phyloP scores from a whole-genome alignment of 2,113 vertebrate species.

The Lasiurus cinereus region DNA sequence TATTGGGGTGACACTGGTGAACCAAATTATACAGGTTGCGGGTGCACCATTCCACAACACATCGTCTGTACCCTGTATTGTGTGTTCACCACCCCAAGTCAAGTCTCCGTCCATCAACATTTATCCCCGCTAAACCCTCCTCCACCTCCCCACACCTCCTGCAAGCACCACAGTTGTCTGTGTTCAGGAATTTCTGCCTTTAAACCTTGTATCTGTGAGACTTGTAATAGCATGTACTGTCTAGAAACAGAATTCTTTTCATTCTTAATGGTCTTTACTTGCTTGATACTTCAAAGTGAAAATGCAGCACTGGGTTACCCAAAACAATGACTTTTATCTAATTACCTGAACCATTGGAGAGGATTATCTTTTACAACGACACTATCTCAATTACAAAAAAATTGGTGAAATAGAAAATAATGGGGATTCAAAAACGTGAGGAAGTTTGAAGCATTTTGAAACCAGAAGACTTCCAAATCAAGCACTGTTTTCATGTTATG shows the following conservation, averaged over 20 bases:
- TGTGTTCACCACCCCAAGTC: background rate
- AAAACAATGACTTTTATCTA: conserved; percentile 19
- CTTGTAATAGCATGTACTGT: background rate
- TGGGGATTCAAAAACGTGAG: background rate
- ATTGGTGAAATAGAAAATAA: background rate
- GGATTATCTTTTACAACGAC: background rate
- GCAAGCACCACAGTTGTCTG: background rate
- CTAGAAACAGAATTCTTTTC: conserved; percentile 28
- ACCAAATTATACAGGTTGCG: background rate
- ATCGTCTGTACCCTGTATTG: background rate
- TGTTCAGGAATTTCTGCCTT: background rate
- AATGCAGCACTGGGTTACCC: background rate
- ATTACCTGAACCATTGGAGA: background rate
- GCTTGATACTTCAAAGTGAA: conserved; percentile 31
- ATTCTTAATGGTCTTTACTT: background rate
- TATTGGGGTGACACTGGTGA: background rate
- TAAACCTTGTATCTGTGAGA: background rate
- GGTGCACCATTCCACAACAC: background rate
- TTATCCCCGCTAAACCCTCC: background rate
- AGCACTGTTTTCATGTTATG: conserved; percentile 5
- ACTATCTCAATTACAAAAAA: conserved; percentile 31
- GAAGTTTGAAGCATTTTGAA: conserved; percentile 15
- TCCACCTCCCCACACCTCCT: background rate
- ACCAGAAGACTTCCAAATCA: conserved; percentile 1
- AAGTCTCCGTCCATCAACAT: background rate